phyloP scores from a whole-genome alignment of 2,888 invertebrate genomes.

The Cosmia trapezina region DNA sequence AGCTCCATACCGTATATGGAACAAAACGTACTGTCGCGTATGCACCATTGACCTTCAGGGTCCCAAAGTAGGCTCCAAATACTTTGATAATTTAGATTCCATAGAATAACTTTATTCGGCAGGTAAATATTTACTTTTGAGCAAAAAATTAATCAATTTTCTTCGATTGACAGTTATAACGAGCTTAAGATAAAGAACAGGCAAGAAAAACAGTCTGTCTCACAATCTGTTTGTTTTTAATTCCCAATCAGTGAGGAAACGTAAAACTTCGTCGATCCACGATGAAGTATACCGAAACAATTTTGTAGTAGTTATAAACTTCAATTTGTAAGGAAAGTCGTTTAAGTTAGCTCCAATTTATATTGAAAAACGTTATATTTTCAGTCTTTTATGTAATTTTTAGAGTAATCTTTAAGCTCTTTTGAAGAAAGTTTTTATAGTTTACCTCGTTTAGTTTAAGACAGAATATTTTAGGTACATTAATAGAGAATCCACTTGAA shows the following conservation, averaged over 20 bases:
- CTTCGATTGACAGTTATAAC: conserved; percentile 26
- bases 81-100: neutral
- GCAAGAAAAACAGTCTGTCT: conserved; percentile 28
- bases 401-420: conserved; percentile 1
- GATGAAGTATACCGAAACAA: conserved; percentile 34
- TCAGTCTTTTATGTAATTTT: conserved; percentile 14
- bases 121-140: conserved; percentile 15
- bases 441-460: neutral
- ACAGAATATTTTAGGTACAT: neutral
- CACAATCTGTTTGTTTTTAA: conserved; percentile 50
- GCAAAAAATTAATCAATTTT: conserved; percentile 24
- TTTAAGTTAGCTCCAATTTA: conserved; percentile 48
- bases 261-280: conserved; percentile 36
- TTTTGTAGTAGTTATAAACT: conserved; percentile 57
- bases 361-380: conserved; percentile 34
- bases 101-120: neutral
- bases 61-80: neutral
- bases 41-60: too few relatives aligned
- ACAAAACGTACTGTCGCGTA: neutral
- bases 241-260: conserved; percentile 48
- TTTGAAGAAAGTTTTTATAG: neutral
- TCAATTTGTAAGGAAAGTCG: conserved; percentile 54
- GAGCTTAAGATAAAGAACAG: conserved; percentile 20
- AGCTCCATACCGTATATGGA: neutral
- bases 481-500: neutral